Base-by-base conservation (phyloP, 2,113 vertebrate genomes). In the Lycaon pictus region DNA sequence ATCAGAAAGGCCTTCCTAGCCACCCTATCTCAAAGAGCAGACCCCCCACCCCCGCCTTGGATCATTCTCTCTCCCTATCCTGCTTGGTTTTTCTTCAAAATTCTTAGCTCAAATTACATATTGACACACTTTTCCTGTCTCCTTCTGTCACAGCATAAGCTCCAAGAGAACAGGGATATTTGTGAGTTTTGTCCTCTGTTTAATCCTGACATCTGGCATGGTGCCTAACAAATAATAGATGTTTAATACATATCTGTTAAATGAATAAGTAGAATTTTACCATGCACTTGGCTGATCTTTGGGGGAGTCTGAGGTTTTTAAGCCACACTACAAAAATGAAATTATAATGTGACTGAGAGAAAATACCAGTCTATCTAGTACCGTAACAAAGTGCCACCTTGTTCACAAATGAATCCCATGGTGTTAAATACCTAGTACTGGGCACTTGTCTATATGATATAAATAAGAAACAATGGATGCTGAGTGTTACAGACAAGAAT, bases 71-170 rank as follows among this genome's bases (percentile, higher is more conserved):
- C 79, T 90, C 84, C 76, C 82, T 71, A 37, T 11, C 51, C n/a
- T 25, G 43, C 80, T 85, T 89, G 55, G 25, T 76, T 95, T 81
- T 93, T 65, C 81, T 90, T 77, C 37, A 55, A 55, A 69, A 95
- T 58, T 69, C 81, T 97, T 79, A 79, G 56, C 79, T 77, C 48
- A 16, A 25, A 6, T n/a, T 48, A 27, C 13, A 37, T 1, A 89
- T 5, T 17, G 15, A 56, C 37, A 20, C 48, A 4, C 6, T 22
- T 60, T 20, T 79, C 55, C 82, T 82, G 15, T 77, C 77, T 87
- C 85, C 84, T 90, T 88, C 86, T 29, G 12, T 32, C 3, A 63
- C 6, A 35, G 17, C 22, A 0, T 35, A 51, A 37, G 77, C 48
- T 60, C 56, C 56, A 55, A 81, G 76, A 81, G 13, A 85, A 53